Conservation (phyloP, 92 coral and sea anemone species). For the Diadumene lineata region DNA sequence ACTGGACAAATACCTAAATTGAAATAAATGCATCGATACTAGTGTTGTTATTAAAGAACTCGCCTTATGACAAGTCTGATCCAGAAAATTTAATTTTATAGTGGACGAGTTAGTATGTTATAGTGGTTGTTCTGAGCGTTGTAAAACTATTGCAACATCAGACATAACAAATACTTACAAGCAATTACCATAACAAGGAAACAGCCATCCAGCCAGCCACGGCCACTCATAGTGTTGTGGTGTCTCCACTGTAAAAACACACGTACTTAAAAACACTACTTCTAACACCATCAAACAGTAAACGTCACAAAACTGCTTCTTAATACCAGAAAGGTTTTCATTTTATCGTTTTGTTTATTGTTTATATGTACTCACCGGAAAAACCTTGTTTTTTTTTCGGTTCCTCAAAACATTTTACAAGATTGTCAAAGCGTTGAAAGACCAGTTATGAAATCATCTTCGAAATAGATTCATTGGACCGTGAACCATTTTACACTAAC, state of each 20-base stretch:
- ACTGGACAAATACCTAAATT: conserved; percentile 26
- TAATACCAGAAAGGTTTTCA: too few relatives aligned
- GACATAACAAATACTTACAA: conserved; percentile 26
- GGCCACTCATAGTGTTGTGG: conserved; percentile 17
- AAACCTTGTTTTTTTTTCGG: neutral
- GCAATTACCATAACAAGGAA: conserved; percentile 19
- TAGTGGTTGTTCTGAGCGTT: too few relatives aligned
- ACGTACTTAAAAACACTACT: neutral
- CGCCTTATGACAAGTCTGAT: too few relatives aligned
- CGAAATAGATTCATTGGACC: conserved; percentile 8
- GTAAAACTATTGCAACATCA: neutral
- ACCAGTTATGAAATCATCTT: conserved; percentile 17
- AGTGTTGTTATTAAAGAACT: neutral
- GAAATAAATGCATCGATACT: neutral
- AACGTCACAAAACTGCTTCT: too few relatives aligned
- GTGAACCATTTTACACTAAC: conserved; percentile 10
- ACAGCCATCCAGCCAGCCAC: conserved; percentile 34
- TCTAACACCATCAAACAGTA: neutral
- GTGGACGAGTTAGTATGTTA: too few relatives aligned
- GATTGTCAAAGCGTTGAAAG: neutral
- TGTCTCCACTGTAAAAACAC: neutral
- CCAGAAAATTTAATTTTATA: too few relatives aligned
- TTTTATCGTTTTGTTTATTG: too few relatives aligned
- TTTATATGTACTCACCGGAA: conserved; percentile 1
- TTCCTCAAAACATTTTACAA: conserved; percentile 7